Base-by-base conservation (phyloP, 1,140 invertebrate genomes). In the Notospermus geniculatus region DNA sequence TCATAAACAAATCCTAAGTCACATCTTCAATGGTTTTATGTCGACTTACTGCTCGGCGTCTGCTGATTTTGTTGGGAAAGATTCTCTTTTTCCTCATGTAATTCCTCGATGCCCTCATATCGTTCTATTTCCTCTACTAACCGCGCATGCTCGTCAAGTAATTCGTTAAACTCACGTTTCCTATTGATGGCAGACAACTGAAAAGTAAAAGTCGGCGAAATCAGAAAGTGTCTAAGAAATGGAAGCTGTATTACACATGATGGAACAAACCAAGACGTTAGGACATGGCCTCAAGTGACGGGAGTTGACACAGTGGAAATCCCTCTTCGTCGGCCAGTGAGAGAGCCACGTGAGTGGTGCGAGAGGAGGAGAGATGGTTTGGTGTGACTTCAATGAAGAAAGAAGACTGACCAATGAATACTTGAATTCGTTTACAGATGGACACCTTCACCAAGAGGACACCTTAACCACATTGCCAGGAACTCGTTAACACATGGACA, bases 81-180 rank as follows among this genome's bases (percentile, higher is more conserved):
- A 36, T 36, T 36, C 15, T 36, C 32, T 36, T 36, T 36, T 36
- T 36, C 32, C 15, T 36, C 32, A 36, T 36, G 32, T 36, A n/a
- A n/a, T n/a, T n/a, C n/a, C n/a, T n/a, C n/a, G n/a, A n/a, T n/a
- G n/a, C 15, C 32, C 32, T 36, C 32, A 4, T 4, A 36, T 36
- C 32, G 32, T 36, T 36, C 32, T 4, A 36, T 36, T 36, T 36
- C 46, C 9, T 50, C 46, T 9, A 50, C 46, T 23, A 50, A n/a
- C 19, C 25, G 46, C 9, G 46, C 46, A n/a, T 50, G 46, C n/a
- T 50, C 46, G n/a, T 50, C 46, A 19, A 50, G 25, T n/a, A 50
- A 50, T 23, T 50, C 46, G 9, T 50, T 27, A 27, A 50, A 50
- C n/a, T 50, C 46, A 5, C 46, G 46, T 23, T 27, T 19, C n/a